phyloP scores from a whole-genome alignment of 37 sponge, comb jelly and placozoan species.

The Diacarnus erythraeanus region DNA sequence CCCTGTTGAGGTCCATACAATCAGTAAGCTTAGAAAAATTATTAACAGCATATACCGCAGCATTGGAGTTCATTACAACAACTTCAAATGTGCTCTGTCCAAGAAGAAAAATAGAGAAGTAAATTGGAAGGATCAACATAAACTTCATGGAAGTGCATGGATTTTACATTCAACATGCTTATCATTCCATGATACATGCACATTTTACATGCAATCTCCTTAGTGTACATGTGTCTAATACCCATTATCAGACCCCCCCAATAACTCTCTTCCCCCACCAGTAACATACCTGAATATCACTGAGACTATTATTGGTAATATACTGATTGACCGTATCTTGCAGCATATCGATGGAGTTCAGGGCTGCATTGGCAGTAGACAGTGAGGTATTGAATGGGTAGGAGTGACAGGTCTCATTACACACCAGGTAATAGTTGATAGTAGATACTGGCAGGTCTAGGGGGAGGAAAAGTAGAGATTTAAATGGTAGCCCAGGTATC shows the following conservation, averaged over 20 bases:
- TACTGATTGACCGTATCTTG: neutral
- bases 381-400: neutral
- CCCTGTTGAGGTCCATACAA: neutral
- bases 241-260: too few species aligned
- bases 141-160: too few species aligned
- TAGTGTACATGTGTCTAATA: too few species aligned
- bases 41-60: neutral
- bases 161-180: too few species aligned
- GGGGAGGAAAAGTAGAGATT: neutral
- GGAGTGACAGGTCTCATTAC: conserved; percentile 30
- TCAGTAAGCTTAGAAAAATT: conserved; percentile 1
- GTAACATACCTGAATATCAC: conserved; percentile 1
- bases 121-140: too few species aligned
- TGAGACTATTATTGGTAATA: neutral
- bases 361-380: neutral
- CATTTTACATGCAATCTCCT: too few species aligned
- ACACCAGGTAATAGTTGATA: conserved; percentile 37
- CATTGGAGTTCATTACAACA: neutral
- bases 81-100: too few species aligned
- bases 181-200: too few species aligned
- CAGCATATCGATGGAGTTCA: neutral
- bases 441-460: neutral
- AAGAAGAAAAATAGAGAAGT: too few species aligned
- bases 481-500: neutral
- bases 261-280: too few species aligned